Conservation (phyloP, 37 sponge, comb jelly and placozoan genomes). For the Beroe ovata region DNA sequence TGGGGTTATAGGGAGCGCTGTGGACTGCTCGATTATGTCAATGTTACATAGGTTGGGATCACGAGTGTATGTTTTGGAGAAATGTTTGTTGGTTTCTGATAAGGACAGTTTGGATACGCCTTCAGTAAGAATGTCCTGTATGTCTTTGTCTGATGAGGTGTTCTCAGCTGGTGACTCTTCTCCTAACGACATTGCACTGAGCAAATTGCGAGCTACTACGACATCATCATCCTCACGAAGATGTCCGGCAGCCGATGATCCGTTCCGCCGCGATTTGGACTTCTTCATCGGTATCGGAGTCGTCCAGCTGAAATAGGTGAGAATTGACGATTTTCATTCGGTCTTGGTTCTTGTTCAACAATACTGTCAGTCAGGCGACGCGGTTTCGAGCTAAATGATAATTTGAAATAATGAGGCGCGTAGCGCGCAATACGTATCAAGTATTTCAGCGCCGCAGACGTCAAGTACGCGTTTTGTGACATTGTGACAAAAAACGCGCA, state of each 20-base stretch:
- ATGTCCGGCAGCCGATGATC: background rate
- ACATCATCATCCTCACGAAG: background rate
- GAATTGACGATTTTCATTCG: too few relatives aligned
- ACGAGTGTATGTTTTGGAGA: conserved; percentile 9
- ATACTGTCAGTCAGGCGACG: too few relatives aligned
- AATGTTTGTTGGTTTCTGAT: conserved; percentile 14
- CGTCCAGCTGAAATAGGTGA: conserved; percentile 49
- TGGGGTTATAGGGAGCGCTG: background rate
- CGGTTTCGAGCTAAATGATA: too few relatives aligned
- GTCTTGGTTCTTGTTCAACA: too few relatives aligned
- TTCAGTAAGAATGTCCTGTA: background rate
- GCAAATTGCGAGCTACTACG: background rate
- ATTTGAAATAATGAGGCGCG: too few relatives aligned
- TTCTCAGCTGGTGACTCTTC: background rate
- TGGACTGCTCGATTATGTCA: background rate
- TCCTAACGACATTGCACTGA: background rate
- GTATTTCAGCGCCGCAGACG: background rate
- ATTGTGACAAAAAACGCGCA: conserved; percentile 2
- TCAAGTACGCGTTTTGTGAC: background rate
- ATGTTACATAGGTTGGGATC: background rate
- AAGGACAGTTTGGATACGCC: conserved; percentile 7
- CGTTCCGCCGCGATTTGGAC: background rate
- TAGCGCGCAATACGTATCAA: too few relatives aligned
- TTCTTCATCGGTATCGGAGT: background rate
- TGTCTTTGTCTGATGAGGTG: background rate